A percentile compares a stretch with the other conserved stretches of the same genome.
These are phyloP conservation scores for Otocyon megalotis DNA, from an alignment of 2,113 vertebrate species.

Conservation along the genomic window DNA sequence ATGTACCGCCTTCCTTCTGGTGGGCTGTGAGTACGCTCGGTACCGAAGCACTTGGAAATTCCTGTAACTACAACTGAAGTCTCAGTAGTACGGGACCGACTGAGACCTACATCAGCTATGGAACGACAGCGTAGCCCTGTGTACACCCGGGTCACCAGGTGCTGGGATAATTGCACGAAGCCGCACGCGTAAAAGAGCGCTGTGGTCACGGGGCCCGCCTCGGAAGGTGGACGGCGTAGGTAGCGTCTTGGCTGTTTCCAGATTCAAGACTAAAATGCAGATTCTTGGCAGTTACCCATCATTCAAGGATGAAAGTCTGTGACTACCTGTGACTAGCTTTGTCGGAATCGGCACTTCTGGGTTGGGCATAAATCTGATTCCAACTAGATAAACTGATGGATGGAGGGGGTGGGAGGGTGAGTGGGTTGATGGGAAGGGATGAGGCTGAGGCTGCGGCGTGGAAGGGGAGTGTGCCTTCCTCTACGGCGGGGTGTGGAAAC, in stretches of 20 bases:
- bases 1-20: background rate
- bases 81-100: background rate
- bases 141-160: background rate
- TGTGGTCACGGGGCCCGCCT: background rate
- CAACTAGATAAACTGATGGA: background rate
- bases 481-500: background rate
- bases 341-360: background rate
- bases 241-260: background rate
- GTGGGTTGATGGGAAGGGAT: background rate
- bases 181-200: background rate
- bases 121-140: background rate
- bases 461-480: no score
- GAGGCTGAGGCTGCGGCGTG: no score
- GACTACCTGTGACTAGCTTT: background rate
- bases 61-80: background rate
- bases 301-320: background rate
- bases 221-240: background rate
- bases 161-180: background rate
- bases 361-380: background rate
- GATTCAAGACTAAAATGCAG: background rate
- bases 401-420: background rate
- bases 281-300: background rate
- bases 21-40: background rate
- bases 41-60: background rate
- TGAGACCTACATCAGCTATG: background rate